Conservation (phyloP, 92 coral and sea anemone genomes). For the Zoanthus sansibaricus region DNA sequence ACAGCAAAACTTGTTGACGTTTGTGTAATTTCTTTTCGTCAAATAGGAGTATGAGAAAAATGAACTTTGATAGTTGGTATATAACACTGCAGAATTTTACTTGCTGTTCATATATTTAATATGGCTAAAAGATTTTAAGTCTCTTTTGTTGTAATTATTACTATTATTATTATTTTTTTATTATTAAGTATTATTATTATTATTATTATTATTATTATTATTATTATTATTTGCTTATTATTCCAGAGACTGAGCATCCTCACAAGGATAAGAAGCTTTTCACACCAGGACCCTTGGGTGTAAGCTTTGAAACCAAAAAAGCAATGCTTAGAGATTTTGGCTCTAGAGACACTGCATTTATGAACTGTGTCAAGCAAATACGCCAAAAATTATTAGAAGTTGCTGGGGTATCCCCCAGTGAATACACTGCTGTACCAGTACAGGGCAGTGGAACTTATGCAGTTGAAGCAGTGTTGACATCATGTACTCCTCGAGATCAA, state of each 20-base stretch:
- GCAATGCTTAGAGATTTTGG: constrained; percentile 97
- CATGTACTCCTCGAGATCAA: constrained; percentile 84
- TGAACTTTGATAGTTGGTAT: no score
- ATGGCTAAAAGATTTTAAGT: no score
- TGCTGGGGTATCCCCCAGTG: constrained; percentile 87
- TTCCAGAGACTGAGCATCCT: constrained; percentile 40
- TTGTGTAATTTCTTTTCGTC: no score
- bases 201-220: not conserved
- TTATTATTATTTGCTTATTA: not conserved
- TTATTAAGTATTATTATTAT: no score
- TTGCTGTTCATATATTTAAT: no score
- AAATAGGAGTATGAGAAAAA: no score
- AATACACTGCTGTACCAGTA: constrained; percentile 79
- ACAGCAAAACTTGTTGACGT: no score
- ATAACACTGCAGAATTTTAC: no score
- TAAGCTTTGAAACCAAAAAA: constrained; percentile 85
- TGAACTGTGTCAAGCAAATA: constrained; percentile 79
- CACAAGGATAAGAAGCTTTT: constrained; percentile 90
- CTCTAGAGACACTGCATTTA: constrained; percentile 91
- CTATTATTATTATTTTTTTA: no score
- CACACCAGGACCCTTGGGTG: constrained; percentile 97
- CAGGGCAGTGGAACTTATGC: constrained; percentile 97
- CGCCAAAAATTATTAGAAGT: constrained; percentile 80
- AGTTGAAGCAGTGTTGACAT: constrained; percentile 88
- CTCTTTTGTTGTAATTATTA: no score